A percentile compares a stretch with the other conserved stretches of the same genome.
phyloP scores from a whole-genome alignment of 2,113 vertebrate genomes.

The Dryoscopus gambensis region DNA sequence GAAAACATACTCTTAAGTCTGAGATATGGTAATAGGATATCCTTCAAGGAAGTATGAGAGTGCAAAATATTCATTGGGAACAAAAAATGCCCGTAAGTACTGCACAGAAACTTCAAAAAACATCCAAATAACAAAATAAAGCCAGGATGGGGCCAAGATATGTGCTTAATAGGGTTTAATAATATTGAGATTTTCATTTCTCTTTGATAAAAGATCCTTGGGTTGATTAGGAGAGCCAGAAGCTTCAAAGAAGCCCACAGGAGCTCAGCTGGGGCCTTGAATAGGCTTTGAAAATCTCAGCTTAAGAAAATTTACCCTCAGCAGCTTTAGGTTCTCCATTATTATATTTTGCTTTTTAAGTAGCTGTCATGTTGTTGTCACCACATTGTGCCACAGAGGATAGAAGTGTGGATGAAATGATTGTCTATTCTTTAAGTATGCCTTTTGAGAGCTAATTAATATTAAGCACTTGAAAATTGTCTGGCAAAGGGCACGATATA shows the following conservation, averaged over 20 bases:
- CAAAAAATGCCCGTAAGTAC: background rate
- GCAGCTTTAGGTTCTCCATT: background rate
- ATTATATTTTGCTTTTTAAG: background rate
- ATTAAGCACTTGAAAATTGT: background rate
- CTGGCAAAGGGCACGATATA: background rate
- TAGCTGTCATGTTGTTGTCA: conserved; percentile 3
- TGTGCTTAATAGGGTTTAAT: background rate
- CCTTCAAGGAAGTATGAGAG: background rate
- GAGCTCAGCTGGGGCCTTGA: background rate
- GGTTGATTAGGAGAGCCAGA: background rate
- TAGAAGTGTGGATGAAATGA: background rate
- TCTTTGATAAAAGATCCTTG: background rate
- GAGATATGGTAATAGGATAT: background rate
- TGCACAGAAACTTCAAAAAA: background rate
- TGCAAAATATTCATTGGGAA: background rate
- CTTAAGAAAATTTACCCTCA: background rate
- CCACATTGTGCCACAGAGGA: background rate
- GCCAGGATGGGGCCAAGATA: background rate
- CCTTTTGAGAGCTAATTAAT: conserved; percentile 35
- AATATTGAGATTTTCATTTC: background rate
- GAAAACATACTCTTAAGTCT: background rate
- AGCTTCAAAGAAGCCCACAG: background rate
- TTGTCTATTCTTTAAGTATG: background rate
- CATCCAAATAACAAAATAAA: background rate
- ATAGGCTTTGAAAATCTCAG: background rate